Base-by-base conservation (phyloP, 2,113 vertebrate species). In the Capra hircus region DNA sequence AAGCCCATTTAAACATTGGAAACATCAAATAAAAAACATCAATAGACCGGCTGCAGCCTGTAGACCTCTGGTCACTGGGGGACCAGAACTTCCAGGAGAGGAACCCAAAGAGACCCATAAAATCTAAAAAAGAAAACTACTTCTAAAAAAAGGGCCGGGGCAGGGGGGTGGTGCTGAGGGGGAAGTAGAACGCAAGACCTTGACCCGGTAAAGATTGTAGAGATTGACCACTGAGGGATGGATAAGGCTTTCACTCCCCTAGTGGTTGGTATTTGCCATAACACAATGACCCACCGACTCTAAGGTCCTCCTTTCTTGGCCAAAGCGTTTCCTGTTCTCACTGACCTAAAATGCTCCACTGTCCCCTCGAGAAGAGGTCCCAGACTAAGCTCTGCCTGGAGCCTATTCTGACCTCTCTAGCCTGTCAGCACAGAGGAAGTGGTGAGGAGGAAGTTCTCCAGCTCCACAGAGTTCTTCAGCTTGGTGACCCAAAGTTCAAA, bases 391-490 rank as follows among this genome's bases (percentile, higher is more conserved):
- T 82, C 67, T 7, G 5, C 59, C 86, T 33, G 17, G 71, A 59
- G 78, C 62, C 60, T n/a, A 23, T 53, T 80, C 94, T 64, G 53
- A 88, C 64, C 23, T 88, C 91, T 85, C 89, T 82, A 4, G 6
- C 80, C 96, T 71, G 40, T 80, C 8, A 5, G 52, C 77, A 57
- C 67, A 92, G 95, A 98, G 97, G 87, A 98, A 95, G 55, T 96
- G 6, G 36, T 96, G 96, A 99, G 95, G 15, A 95, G 60, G 12
- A 99, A 97, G 95, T 98, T 93, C 88, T 99, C 98, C 16, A 77
- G 98, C 90, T 96, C 96, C 2, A 43, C 97, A 90, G 98, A 99
- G 97, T 98, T 97, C 80, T 99, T 98, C 97, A 98, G 91, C 86
- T 96, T 99, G 97, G 95, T 98, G 84, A 96, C 97, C 7, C 98